A percentile compares a stretch with the other conserved stretches of the same genome.
Evolutionary conservation across 2,113 vertebrate species (phyloP).

Genomic region (Apeltes quadracus): DNA sequence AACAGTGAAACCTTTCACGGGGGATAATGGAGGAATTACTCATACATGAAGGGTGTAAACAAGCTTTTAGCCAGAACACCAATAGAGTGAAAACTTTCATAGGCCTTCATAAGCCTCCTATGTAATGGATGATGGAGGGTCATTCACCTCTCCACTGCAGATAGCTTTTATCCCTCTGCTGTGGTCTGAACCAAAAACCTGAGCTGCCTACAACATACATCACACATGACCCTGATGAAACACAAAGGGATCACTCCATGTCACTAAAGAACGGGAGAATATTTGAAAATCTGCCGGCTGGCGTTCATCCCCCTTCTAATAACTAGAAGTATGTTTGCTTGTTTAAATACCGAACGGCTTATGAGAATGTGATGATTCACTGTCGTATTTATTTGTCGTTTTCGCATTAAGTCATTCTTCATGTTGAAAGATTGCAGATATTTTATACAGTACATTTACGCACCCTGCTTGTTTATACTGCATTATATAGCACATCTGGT

Average conservation of each 20-base stretch:
- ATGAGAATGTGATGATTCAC: constrained; percentile 13
- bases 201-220: constrained; percentile 61
- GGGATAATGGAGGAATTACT: constrained; percentile 33
- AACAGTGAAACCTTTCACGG: constrained; percentile 8
- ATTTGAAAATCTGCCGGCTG: constrained; percentile 35
- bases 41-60: constrained; percentile 34
- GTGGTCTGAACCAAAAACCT: constrained; percentile 37
- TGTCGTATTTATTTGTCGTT: background rate
- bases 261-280: constrained; percentile 14
- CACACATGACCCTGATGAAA: constrained; percentile 21
- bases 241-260: constrained; percentile 18
- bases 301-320: constrained; percentile 25
- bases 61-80: constrained; percentile 35
- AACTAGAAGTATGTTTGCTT: constrained; percentile 12
- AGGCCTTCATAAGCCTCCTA: constrained; percentile 39
- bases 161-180: constrained; percentile 47
- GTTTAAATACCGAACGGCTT: constrained; percentile 1
- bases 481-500: constrained; percentile 8
- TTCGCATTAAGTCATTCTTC: background rate
- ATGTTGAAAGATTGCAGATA: constrained; percentile 9
- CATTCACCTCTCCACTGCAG: constrained; percentile 34
- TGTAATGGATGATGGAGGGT: constrained; percentile 46
- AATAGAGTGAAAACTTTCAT: constrained; percentile 44
- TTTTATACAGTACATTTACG: background rate
- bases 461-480: background rate